Evolutionary conservation across 2,797 vertebrate species (phyloP).

Genomic region (Columba guinea): DNA sequence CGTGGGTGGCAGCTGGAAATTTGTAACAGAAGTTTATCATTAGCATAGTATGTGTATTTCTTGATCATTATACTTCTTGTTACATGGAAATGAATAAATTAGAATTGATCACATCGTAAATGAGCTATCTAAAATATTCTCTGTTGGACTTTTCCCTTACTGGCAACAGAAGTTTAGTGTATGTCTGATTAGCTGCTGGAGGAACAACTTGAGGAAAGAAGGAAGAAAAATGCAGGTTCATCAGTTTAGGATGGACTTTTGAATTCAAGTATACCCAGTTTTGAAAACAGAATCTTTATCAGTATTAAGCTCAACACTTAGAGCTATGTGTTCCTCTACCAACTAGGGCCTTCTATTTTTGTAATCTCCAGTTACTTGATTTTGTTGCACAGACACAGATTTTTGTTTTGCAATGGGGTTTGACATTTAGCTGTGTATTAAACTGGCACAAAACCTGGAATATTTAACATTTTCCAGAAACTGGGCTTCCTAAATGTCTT

Average conservation of each 20-base stretch:
- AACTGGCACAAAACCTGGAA: not conserved
- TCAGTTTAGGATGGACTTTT: not conserved
- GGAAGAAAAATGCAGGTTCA: not conserved
- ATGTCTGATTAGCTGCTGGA: not conserved
- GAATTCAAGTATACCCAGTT: not conserved
- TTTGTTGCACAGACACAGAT: constrained; percentile 2
- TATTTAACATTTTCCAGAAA: constrained; percentile 33
- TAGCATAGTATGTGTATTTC: not conserved
- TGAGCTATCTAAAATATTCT: not conserved
- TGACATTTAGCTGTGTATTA: constrained; percentile 21
- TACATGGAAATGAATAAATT: not conserved
- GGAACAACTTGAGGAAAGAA: not conserved
- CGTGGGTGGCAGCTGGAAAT: not conserved
- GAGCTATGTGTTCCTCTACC: not conserved
- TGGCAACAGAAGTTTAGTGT: not conserved
- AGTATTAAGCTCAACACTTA: not conserved
- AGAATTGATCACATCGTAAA: not conserved
- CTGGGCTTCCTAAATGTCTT: not conserved
- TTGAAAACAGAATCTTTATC: not conserved
- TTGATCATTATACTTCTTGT: not conserved
- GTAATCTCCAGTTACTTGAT: not conserved
- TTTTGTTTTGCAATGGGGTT: not conserved
- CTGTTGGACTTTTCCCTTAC: not conserved
- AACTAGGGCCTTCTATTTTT: not conserved
- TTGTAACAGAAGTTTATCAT: not conserved